phyloP scores from a whole-genome alignment of 2,113 vertebrate species.

The Zootoca vivipara region DNA sequence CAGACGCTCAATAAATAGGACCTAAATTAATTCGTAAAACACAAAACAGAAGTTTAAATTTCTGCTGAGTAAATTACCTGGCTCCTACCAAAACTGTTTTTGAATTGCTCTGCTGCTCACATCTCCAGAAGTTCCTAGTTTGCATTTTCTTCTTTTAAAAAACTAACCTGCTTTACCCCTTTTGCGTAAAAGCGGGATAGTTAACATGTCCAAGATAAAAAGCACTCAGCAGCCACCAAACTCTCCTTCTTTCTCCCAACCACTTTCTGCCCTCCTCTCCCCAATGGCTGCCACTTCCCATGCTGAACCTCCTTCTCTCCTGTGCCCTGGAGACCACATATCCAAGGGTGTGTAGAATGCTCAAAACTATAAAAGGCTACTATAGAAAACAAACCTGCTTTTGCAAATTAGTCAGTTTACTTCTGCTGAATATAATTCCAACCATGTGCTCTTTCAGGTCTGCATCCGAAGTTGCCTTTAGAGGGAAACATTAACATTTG shows the following conservation, averaged over 20 bases:
- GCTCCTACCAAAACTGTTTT: not conserved
- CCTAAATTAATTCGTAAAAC: not conserved
- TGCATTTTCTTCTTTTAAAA: no score
- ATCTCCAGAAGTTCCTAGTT: no score
- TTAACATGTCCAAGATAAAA: no score
- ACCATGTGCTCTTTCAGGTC: slow-evolving; percentile 99
- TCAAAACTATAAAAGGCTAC: not conserved
- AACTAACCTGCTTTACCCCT: no score
- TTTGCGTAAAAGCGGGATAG: no score
- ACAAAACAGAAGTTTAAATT: not conserved
- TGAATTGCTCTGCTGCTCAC: not conserved
- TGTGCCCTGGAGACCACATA: not conserved
- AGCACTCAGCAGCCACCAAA: no score
- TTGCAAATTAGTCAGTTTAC: slow-evolving; percentile 98
- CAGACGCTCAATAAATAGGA: not conserved
- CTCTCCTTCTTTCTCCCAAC: no score
- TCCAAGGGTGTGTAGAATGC: not conserved
- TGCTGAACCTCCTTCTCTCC: not conserved
- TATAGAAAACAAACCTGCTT: slow-evolving; percentile 87
- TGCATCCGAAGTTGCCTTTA: slow-evolving; percentile 93
- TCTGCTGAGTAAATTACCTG: not conserved
- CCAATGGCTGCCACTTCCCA: not conserved
- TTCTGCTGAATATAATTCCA: slow-evolving; percentile 98
- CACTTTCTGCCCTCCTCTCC: not conserved
- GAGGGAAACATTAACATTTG: slow-evolving; percentile 25